Evolutionary conservation across 2,888 invertebrate species (phyloP).

Genomic region (Chydorus sphaericus): DNA sequence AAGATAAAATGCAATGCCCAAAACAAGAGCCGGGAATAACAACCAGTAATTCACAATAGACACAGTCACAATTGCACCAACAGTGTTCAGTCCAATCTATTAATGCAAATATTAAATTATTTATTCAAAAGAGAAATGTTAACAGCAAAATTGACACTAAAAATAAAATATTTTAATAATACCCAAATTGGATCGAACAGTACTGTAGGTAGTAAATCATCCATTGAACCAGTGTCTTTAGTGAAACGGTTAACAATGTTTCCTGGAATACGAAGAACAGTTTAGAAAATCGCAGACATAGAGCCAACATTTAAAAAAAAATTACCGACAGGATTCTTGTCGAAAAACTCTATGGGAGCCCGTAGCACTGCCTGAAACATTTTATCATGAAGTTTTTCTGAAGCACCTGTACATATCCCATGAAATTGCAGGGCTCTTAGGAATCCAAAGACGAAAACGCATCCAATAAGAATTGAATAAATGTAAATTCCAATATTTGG

Average conservation of each 20-base stretch:
- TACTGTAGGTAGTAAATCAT: conserved; percentile 52
- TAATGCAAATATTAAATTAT: neutral
- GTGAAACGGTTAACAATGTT: conserved; percentile 68
- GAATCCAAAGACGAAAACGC: conserved; percentile 24
- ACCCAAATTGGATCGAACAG: conserved; percentile 30
- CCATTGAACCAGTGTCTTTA: conserved; percentile 66
- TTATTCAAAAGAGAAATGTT: conserved; percentile 10
- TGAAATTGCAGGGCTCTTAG: conserved; percentile 30
- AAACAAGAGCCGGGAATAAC: conserved; percentile 26
- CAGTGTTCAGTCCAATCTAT: conserved; percentile 22
- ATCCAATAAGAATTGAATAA: conserved; percentile 28
- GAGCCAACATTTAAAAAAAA: neutral
- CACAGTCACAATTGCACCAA: conserved; percentile 35
- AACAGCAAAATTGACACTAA: conserved; percentile 11
- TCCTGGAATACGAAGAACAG: conserved; percentile 24
- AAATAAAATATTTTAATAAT: neutral
- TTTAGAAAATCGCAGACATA: neutral
- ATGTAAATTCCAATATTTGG: too few species aligned
- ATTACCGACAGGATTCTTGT: conserved; percentile 63
- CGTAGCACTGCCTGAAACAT: conserved; percentile 35
- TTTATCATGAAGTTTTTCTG: conserved; percentile 31
- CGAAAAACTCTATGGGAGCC: conserved; percentile 51
- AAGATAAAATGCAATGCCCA: conserved; percentile 28
- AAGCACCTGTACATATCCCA: conserved; percentile 28
- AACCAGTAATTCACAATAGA: conserved; percentile 29